Conservation (phyloP, 2,888 invertebrate species). For the Ypsolopha scabrella region DNA sequence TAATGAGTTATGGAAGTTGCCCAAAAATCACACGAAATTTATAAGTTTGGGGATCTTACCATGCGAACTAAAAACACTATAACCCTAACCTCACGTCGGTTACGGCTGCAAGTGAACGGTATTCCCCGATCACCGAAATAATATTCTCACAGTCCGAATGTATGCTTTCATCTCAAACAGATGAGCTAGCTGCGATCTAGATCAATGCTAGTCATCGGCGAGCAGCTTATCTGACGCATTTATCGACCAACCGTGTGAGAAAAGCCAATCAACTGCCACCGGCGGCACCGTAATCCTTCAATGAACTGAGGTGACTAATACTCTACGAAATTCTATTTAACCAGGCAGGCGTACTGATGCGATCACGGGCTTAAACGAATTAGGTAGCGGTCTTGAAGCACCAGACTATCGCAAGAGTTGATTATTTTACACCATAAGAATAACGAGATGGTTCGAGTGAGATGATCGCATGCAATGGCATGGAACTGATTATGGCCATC, state of each 20-base stretch:
- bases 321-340: slow-evolving; percentile 26
- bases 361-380: slow-evolving; percentile 12
- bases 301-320: slow-evolving; percentile 36
- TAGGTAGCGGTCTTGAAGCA: slow-evolving; percentile 1
- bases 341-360: slow-evolving; percentile 19
- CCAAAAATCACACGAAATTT: background rate
- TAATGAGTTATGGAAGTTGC: slow-evolving; percentile 2
- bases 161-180: background rate
- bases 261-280: slow-evolving; percentile 23
- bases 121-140: background rate
- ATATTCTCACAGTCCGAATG: slow-evolving; percentile 1
- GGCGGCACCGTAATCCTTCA: slow-evolving; percentile 33
- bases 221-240: slow-evolving; percentile 27
- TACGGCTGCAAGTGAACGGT: background rate
- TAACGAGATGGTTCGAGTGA: background rate
- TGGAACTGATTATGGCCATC: slow-evolving; percentile 2
- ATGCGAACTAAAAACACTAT: background rate
- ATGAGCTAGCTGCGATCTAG: slow-evolving; percentile 8
- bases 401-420: background rate
- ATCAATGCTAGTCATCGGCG: slow-evolving; percentile 18
- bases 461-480: slow-evolving; percentile 1
- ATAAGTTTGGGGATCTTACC: background rate
- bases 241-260: slow-evolving; percentile 40
- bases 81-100: background rate
- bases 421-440: slow-evolving; percentile 2